These are phyloP conservation scores for Lerema accius DNA, from an alignment of 1,140 invertebrate species.

Conservation along the genomic window DNA sequence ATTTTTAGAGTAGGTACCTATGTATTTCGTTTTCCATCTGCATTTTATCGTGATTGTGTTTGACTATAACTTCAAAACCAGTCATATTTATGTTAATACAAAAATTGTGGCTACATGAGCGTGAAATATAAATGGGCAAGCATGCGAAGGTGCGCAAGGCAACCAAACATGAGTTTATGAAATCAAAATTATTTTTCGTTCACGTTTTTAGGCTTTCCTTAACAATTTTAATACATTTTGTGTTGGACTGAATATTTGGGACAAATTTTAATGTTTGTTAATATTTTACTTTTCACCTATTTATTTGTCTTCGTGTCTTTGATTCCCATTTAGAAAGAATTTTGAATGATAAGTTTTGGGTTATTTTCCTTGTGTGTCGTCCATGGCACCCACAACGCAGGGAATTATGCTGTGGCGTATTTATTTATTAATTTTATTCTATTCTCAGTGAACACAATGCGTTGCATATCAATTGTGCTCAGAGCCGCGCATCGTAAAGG, in stretches of 20 bases:
- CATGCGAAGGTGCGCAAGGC: conserved; percentile 42
- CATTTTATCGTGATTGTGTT: conserved; percentile 21
- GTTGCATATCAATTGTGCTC: conserved; percentile 25
- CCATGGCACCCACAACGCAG: no score
- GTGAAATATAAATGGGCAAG: conserved; percentile 50
- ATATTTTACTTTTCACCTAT: no score
- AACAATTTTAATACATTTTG: conserved; percentile 12
- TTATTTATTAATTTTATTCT: no score
- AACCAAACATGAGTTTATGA: conserved; percentile 26
- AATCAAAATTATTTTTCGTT: conserved; percentile 12
- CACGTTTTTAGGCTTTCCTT: conserved; percentile 30
- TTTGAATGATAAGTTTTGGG: no score
- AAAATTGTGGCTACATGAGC: conserved; percentile 44
- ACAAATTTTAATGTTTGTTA: no score
- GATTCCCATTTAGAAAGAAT: no score
- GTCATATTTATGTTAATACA: conserved; percentile 26
- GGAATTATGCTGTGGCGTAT: no score
- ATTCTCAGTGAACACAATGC: conserved; percentile 23
- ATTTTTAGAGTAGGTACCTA: neutral
- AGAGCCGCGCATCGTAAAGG: conserved; percentile 60
- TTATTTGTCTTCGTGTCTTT: no score
- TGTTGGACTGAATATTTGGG: no score
- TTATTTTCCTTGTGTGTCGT: no score
- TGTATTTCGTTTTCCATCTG: neutral
- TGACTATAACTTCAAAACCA: conserved; percentile 6